These are phyloP conservation scores for Tromatobia lineatoria DNA, from an alignment of 2,888 invertebrate species.

Conservation along the genomic window DNA sequence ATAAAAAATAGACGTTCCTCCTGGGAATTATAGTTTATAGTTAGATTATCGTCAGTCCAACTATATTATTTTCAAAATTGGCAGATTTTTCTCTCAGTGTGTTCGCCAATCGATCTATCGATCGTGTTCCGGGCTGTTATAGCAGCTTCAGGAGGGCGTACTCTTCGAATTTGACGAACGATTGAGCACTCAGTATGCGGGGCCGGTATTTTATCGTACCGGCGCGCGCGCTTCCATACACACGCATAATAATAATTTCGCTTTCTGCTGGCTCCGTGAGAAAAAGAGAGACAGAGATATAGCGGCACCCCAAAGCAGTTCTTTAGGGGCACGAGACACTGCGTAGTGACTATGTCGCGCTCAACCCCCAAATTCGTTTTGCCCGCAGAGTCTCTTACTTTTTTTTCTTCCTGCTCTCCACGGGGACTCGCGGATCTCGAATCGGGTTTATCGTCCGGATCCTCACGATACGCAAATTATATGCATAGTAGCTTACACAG, in stretches of 20 bases:
- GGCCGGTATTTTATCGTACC: conserved; percentile 52
- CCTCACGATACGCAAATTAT: conserved; percentile 65
- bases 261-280: conserved; percentile 44
- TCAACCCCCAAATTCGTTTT: conserved; percentile 60
- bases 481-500: conserved; percentile 52
- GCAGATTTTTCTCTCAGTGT: too few species aligned
- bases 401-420: conserved; percentile 38
- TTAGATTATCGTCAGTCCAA: too few species aligned
- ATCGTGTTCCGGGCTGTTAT: conserved; percentile 5
- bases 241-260: conserved; percentile 63
- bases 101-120: conserved; percentile 54
- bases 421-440: conserved; percentile 51
- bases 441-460: conserved; percentile 67
- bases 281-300: conserved; percentile 47
- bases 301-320: conserved; percentile 32
- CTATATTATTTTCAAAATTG: too few species aligned
- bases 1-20: too few species aligned
- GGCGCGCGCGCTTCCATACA: conserved; percentile 46
- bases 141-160: conserved; percentile 33
- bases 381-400: conserved; percentile 15
- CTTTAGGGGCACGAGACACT: conserved; percentile 52
- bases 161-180: conserved; percentile 68
- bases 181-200: conserved; percentile 69
- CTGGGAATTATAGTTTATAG: too few species aligned
- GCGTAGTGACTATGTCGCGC: conserved; percentile 16